These are phyloP conservation scores for Tineola bisselliella DNA, from an alignment of 2,888 invertebrate species.

Conservation along the genomic window DNA sequence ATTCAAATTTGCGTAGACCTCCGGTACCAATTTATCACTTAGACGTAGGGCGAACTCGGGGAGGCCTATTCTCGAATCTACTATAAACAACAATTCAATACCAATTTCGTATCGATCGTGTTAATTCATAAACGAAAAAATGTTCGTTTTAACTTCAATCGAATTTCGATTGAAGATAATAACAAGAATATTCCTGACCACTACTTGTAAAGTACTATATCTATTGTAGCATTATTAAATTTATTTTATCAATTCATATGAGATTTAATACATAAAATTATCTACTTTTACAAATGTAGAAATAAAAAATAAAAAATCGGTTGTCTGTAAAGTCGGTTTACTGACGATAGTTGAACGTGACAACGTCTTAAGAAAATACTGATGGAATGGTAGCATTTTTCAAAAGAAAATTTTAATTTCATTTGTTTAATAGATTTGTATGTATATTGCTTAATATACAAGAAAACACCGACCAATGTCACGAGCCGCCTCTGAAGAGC, in stretches of 20 bases:
- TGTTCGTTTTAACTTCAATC: neutral
- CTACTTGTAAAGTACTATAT: neutral
- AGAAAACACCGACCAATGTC: too few species aligned
- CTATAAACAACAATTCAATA: neutral
- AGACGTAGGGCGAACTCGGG: slow-evolving; percentile 45
- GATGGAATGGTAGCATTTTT: too few species aligned
- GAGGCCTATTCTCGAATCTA: slow-evolving; percentile 19
- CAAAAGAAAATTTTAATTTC: too few species aligned
- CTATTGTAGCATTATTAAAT: neutral
- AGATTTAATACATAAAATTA: neutral
- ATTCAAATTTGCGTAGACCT: slow-evolving; percentile 57
- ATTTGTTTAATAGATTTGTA: too few species aligned
- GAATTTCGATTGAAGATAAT: neutral
- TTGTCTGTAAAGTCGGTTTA: too few species aligned
- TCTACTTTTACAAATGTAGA: too few species aligned
- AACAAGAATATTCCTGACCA: neutral
- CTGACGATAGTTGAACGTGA: too few species aligned
- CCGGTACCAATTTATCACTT: slow-evolving; percentile 61
- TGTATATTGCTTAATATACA: too few species aligned
- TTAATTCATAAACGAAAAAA: too few species aligned
- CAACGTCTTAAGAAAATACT: too few species aligned
- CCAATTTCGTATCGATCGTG: neutral
- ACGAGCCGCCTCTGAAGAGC: too few species aligned
- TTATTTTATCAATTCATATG: neutral
- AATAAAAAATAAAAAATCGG: too few species aligned